phyloP scores from a whole-genome alignment of 2,113 vertebrate species.

The Riparia riparia region DNA sequence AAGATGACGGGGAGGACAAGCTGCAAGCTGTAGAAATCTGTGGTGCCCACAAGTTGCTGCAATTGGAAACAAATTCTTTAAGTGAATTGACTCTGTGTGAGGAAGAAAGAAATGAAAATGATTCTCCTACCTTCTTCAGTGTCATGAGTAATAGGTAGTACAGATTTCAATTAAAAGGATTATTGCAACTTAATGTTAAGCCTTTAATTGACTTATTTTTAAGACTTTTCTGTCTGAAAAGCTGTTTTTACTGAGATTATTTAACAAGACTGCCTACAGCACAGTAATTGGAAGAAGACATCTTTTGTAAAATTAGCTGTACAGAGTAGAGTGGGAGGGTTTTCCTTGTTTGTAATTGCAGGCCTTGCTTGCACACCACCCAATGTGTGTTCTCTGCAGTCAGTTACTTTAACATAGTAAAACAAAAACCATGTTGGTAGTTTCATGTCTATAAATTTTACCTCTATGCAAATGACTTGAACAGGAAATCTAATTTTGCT shows the following conservation, averaged over 20 bases:
- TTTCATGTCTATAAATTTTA: not conserved
- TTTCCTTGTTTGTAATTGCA: not conserved
- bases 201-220: not conserved
- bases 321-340: not conserved
- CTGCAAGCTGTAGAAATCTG: constrained; percentile 33
- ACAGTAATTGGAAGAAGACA: not conserved
- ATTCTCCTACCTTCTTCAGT: constrained; percentile 91
- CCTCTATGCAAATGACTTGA: not conserved
- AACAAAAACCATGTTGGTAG: not conserved
- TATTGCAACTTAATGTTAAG: not conserved
- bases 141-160: constrained; percentile 96
- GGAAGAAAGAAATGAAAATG: constrained; percentile 66
- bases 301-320: not conserved
- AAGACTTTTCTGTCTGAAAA: not conserved
- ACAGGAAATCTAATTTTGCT: not conserved
- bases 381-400: not conserved
- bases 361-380: not conserved
- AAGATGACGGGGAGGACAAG: constrained; percentile 29
- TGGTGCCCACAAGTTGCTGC: constrained; percentile 31
- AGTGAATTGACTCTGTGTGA: not conserved
- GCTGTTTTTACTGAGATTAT: not conserved
- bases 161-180: not conserved
- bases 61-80: not conserved
- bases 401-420: not conserved
- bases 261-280: not conserved